Evolutionary conservation across 2,888 invertebrate species (phyloP).

Genomic region (Cremastinae sp.): DNA sequence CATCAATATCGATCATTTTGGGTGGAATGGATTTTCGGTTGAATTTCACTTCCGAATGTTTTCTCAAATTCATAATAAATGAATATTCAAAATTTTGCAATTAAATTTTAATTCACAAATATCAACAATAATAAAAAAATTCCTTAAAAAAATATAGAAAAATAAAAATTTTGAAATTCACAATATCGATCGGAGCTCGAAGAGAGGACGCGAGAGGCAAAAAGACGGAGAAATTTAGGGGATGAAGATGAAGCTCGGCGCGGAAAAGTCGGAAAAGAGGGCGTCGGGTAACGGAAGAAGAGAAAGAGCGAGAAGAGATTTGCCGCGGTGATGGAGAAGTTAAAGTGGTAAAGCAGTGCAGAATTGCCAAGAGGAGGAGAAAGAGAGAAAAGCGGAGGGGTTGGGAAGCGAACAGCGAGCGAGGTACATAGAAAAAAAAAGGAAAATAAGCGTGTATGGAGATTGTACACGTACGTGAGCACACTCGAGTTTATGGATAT

Average conservation of each 20-base stretch:
- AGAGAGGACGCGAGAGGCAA: conserved; percentile 25
- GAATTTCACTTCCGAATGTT: no score
- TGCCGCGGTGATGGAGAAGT: conserved; percentile 59
- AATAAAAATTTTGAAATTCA: conserved; percentile 19
- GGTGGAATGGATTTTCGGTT: no score
- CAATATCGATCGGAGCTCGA: conserved; percentile 41
- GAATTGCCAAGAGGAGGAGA: conserved; percentile 38
- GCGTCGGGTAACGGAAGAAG: conserved; percentile 50
- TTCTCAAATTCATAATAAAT: no score
- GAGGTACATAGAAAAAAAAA: conserved; percentile 46
- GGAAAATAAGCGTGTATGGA: conserved; percentile 27
- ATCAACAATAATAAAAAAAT: no score
- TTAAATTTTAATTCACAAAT: no score
- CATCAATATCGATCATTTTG: no score
- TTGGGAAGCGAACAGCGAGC: conserved; percentile 40
- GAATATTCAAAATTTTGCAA: no score
- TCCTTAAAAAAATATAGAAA: no score
- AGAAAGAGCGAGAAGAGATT: conserved; percentile 59
- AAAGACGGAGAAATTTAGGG: conserved; percentile 27
- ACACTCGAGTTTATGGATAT: conserved; percentile 7
- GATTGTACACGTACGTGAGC: conserved; percentile 27
- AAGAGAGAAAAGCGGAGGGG: conserved; percentile 35
- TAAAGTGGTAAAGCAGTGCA: conserved; percentile 54
- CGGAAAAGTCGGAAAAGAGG: conserved; percentile 26
- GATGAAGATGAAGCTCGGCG: conserved; percentile 32